A percentile compares a stretch with the other conserved stretches of the same genome.
phyloP scores from a whole-genome alignment of 2,113 vertebrate species.

The Cichladusa arquata region DNA sequence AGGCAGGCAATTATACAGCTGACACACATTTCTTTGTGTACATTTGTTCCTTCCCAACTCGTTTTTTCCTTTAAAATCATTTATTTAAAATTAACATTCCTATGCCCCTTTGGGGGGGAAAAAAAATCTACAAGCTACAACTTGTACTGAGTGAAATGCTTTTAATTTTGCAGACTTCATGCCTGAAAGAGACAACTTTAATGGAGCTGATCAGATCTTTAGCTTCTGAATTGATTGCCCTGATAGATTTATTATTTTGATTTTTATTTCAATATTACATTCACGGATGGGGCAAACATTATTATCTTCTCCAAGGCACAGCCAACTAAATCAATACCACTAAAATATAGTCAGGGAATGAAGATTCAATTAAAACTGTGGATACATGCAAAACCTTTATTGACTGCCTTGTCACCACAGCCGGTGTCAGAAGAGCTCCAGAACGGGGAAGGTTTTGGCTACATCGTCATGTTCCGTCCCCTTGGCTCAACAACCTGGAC shows the following conservation, averaged over 20 bases:
- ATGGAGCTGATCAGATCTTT: conserved; percentile 53
- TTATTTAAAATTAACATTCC: neutral
- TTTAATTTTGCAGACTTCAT: conserved; percentile 43
- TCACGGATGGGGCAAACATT: conserved; percentile 58
- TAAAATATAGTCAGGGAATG: conserved; percentile 40
- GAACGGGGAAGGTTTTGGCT: conserved; percentile 87
- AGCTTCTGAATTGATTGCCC: conserved; percentile 51
- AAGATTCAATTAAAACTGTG: conserved; percentile 65
- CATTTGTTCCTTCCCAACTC: neutral
- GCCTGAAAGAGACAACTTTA: conserved; percentile 29
- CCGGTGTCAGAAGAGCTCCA: conserved; percentile 87
- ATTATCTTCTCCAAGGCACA: conserved; percentile 60
- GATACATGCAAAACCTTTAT: conserved; percentile 31
- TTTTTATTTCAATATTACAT: conserved; percentile 61
- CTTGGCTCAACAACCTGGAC: conserved; percentile 81
- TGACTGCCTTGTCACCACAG: conserved; percentile 66
- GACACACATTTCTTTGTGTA: neutral
- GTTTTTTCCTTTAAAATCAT: neutral
- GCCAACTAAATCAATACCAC: conserved; percentile 57
- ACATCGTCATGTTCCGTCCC: conserved; percentile 81
- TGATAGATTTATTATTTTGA: conserved; percentile 62
- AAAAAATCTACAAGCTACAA: neutral
- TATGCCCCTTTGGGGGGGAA: neutral
- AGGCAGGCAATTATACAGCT: neutral
- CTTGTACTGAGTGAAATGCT: conserved; percentile 8